phyloP scores from a whole-genome alignment of 2,888 invertebrate species.

The Epirrhoe alternata region DNA sequence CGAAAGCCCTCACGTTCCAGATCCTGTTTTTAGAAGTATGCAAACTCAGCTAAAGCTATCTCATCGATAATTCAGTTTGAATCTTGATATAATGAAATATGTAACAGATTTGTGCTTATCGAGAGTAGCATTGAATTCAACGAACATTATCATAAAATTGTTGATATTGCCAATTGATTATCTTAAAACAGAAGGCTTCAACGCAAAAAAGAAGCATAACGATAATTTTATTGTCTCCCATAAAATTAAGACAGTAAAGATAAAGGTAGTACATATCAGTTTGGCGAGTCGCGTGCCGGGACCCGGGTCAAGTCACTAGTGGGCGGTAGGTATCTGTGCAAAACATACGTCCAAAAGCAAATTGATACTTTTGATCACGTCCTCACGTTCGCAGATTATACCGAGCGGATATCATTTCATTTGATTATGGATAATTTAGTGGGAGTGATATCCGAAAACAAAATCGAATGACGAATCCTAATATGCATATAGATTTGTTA shows the following conservation, averaged over 20 bases:
- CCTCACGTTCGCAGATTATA: conserved; percentile 31
- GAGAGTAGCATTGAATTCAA: neutral
- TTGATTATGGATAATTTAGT: conserved; percentile 20
- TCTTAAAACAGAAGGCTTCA: neutral
- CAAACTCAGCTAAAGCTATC: conserved; percentile 11
- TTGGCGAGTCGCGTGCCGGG: conserved; percentile 41
- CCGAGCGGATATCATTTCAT: conserved; percentile 17
- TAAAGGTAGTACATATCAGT: conserved; percentile 31
- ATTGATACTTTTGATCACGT: conserved; percentile 44
- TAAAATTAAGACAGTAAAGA: conserved; percentile 18
- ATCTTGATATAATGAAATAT: conserved; percentile 8
- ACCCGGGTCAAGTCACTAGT: conserved; percentile 39
- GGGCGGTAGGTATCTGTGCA: conserved; percentile 40
- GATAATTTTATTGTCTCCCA: conserved; percentile 5
- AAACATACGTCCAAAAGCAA: conserved; percentile 34
- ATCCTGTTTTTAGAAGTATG: conserved; percentile 3
- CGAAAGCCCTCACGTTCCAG: conserved; percentile 18
- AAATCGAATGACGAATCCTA: neutral
- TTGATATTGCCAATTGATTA: neutral
- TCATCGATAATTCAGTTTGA: conserved; percentile 10
- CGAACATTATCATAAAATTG: neutral
- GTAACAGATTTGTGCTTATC: conserved; percentile 6
- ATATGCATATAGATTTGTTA: conserved; percentile 1
- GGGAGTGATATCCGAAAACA: neutral
- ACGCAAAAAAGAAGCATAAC: conserved; percentile 1